These are phyloP conservation scores for Gila orcuttii DNA, from an alignment of 2,113 vertebrate species.

Conservation along the genomic window DNA sequence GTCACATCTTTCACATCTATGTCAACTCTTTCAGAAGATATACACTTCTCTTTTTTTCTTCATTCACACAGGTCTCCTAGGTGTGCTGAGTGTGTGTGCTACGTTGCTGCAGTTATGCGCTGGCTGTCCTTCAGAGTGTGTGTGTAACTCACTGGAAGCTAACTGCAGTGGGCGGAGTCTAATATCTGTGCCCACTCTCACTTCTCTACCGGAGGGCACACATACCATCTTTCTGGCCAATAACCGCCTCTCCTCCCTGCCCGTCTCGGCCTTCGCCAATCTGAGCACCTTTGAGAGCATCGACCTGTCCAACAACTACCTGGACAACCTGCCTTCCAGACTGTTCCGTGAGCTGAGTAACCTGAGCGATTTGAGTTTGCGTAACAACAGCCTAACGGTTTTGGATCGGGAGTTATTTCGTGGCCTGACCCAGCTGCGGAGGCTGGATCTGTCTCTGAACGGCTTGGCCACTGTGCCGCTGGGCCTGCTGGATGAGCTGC, in stretches of 20 bases:
- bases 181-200: conserved; percentile 81
- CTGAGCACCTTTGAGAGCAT: conserved; percentile 89
- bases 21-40: neutral
- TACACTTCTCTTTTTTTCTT: neutral
- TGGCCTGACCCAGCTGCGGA: conserved; percentile 80
- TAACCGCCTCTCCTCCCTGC: conserved; percentile 89
- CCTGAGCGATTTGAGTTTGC: conserved; percentile 88
- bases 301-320: conserved; percentile 97
- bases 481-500: conserved; percentile 87
- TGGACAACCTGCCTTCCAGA: conserved; percentile 89
- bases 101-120: conserved; percentile 74
- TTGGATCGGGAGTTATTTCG: conserved; percentile 90
- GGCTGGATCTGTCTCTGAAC: conserved; percentile 92
- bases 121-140: conserved; percentile 86
- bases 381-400: conserved; percentile 93
- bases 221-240: conserved; percentile 91
- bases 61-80: conserved; percentile 76
- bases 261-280: conserved; percentile 86
- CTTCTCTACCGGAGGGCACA: conserved; percentile 85
- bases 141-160: conserved; percentile 85
- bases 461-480: conserved; percentile 88
- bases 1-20: conserved; percentile 6
- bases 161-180: conserved; percentile 91
- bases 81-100: conserved; percentile 80
- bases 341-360: conserved; percentile 89